Evolutionary conservation across 2,888 invertebrate genomes (phyloP), one percentile per base, ranked within the genome.

Genomic region (Eristalis pertinax): DNA sequence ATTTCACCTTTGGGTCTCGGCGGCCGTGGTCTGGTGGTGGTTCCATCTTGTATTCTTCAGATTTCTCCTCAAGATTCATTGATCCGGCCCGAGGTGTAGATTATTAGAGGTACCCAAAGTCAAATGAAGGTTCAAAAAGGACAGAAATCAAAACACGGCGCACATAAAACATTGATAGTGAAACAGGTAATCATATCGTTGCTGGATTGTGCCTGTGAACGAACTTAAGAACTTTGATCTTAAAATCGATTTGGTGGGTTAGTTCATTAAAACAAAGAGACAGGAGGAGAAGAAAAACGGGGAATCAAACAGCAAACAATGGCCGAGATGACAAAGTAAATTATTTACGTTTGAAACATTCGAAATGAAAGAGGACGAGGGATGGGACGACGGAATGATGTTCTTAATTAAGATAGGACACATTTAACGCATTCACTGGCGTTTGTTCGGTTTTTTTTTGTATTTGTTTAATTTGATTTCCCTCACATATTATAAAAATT

Each of bases 121-220:
- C 58, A 58, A 63, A 67, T 50, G 26, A 74, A 69, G 50, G 41
- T n/a, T 32, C 50, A 84, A 70, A 86, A 86, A 82, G 86, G 82
- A 86, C 77, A 78, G 78, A 86, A 78, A 78, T 82, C 86, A 83
- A 83, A 78, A 86, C 78, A 63, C 78, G 79, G 86, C 74, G 72
- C 76, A 87, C 84, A 87, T 87, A 87, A 87, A 87, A 83, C 87
- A 87, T 76, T 87, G 87, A 87, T 87, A 87, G 84, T 69, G 86
- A 67, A 70, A 75, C 70, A 76, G 80, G 87, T 80, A 87, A 87
- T 87, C 82, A 83, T 83, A 83, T 83, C 86, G 82, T 62, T 75
- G 70, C 60, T 70, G 74, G 64, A 73, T 86, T 82, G 32, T 32
- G 85, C 65, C 69, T 69, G 65, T 43, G 74, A 69, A 77, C 68